Evolutionary conservation across 2,113 vertebrate species (phyloP).

Genomic region (Parus major): DNA sequence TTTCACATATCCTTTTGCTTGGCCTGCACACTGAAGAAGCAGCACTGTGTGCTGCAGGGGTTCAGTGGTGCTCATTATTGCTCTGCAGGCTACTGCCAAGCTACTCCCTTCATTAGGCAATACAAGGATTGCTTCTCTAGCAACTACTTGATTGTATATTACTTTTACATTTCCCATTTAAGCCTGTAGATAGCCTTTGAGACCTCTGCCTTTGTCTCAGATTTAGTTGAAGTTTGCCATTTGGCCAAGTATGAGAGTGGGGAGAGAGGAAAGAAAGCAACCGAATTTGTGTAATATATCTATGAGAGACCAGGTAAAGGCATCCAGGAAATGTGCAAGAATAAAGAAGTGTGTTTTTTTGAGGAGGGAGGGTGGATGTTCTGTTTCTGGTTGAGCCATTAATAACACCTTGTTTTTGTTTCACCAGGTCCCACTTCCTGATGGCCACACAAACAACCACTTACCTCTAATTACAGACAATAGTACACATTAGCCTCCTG

Average conservation of each 20-base stretch:
- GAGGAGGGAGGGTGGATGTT: background rate
- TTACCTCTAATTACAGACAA: conserved; percentile 78
- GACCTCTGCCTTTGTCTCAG: background rate
- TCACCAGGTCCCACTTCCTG: conserved; percentile 67
- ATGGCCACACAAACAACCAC: conserved; percentile 79
- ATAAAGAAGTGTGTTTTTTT: background rate
- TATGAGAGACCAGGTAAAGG: background rate
- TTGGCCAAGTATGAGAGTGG: background rate
- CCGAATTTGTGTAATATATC: background rate
- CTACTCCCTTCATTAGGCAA: background rate
- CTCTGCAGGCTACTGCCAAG: background rate
- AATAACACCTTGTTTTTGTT: background rate
- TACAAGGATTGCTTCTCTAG: background rate
- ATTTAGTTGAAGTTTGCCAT: background rate
- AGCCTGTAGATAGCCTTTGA: background rate
- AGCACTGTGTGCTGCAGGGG: background rate
- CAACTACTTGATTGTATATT: background rate
- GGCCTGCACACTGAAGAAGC: background rate
- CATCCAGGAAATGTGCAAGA: background rate
- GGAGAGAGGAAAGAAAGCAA: background rate
- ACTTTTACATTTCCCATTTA: background rate
- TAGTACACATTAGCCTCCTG: conserved; percentile 69
- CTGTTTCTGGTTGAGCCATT: background rate
- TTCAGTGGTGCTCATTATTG: background rate
- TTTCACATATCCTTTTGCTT: background rate